A percentile compares a stretch with the other conserved stretches of the same genome.
phyloP scores from a whole-genome alignment of 1,140 invertebrate genomes.

The Sarcophaga bullata region DNA sequence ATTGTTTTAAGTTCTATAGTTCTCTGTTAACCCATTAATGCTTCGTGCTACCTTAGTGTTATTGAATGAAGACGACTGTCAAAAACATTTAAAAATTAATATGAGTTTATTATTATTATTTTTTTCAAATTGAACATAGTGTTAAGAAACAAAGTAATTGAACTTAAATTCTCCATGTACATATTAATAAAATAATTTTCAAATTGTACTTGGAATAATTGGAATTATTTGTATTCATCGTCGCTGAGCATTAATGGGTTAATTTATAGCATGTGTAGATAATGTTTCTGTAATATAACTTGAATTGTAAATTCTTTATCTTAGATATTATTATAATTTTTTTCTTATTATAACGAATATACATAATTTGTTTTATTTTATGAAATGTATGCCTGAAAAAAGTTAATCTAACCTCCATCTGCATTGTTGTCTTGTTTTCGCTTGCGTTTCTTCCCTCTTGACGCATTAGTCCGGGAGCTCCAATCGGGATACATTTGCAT shows the following conservation, averaged over 20 bases:
- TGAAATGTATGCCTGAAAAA: conserved; percentile 23
- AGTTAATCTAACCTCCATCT: conserved; percentile 81
- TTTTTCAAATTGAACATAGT: too few relatives aligned
- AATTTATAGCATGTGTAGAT: conserved; percentile 6
- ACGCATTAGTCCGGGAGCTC: conserved; percentile 97
- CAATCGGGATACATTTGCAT: conserved; percentile 99
- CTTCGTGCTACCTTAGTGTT: too few relatives aligned
- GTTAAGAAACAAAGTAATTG: too few relatives aligned
- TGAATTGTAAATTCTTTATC: conserved; percentile 11
- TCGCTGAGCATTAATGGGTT: not conserved
- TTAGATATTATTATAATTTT: not conserved
- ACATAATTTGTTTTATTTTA: conserved; percentile 6
- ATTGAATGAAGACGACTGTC: too few relatives aligned
- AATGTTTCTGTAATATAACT: not conserved
- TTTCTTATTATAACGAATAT: conserved; percentile 24
- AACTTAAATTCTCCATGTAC: too few relatives aligned
- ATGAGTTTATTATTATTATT: too few relatives aligned
- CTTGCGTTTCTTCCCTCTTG: conserved; percentile 99
- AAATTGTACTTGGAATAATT: too few relatives aligned
- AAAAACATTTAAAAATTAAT: too few relatives aligned
- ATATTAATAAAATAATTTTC: too few relatives aligned
- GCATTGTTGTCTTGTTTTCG: conserved; percentile 97
- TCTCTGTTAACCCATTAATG: conserved; percentile 12
- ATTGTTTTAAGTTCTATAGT: too few relatives aligned
- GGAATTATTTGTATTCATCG: not conserved